A percentile compares a stretch with the other conserved stretches of the same genome.
phyloP scores from a whole-genome alignment of 2,113 vertebrate genomes.

The Erythrolamprus reginae region DNA sequence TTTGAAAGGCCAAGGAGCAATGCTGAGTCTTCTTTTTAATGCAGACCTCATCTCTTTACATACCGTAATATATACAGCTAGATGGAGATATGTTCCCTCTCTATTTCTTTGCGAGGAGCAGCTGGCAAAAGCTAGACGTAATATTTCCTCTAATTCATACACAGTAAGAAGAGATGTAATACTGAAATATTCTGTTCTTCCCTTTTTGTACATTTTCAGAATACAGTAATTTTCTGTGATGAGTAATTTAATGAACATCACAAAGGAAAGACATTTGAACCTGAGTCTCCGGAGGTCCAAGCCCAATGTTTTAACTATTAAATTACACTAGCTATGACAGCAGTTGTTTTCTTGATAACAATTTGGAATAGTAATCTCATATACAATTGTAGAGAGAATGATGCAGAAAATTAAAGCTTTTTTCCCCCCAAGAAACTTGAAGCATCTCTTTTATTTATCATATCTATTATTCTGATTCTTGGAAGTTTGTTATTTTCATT shows the following conservation, averaged over 20 bases:
- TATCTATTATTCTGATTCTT: not conserved
- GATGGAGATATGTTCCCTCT: not conserved
- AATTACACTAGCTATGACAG: not conserved
- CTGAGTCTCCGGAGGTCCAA: not conserved
- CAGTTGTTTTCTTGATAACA: not conserved
- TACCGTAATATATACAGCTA: not conserved
- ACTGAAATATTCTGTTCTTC: not conserved
- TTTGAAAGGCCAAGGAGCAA: not conserved
- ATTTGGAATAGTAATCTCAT: not conserved
- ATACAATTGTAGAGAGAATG: not conserved
- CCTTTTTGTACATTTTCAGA: not conserved
- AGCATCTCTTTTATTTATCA: not conserved
- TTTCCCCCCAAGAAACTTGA: not conserved
- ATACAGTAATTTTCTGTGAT: not conserved
- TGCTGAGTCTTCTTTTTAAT: not conserved
- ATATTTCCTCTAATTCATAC: not conserved
- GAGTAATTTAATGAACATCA: not conserved
- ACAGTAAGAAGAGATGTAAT: not conserved
- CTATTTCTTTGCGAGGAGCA: not conserved
- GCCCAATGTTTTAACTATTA: not conserved
- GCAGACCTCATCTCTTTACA: not conserved
- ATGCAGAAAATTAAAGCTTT: not conserved
- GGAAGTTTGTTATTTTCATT: accelerated
- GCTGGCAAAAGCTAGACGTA: not conserved
- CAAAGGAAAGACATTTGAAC: not conserved